These are phyloP conservation scores for Cryptoprocta ferox DNA, from an alignment of 2,797 vertebrate species.

Conservation along the genomic window DNA sequence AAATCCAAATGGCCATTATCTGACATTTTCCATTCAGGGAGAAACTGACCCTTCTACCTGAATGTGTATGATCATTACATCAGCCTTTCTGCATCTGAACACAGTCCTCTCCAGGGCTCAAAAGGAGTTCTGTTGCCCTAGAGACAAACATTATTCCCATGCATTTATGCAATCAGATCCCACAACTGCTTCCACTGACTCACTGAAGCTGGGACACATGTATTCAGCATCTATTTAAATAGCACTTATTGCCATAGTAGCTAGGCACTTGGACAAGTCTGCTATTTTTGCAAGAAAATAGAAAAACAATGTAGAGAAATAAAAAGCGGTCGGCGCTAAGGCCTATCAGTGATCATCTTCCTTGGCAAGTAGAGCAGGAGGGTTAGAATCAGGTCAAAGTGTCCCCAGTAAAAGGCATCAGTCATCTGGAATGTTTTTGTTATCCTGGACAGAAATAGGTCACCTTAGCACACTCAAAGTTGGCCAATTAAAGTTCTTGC, in stretches of 20 bases:
- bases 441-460: constrained; percentile 74
- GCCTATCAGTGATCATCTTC: constrained; percentile 22
- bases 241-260: constrained; percentile 64
- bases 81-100: background rate
- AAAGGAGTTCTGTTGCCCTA: background rate
- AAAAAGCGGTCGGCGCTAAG: constrained; percentile 19
- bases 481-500: constrained; percentile 59
- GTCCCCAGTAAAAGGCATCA: constrained; percentile 41
- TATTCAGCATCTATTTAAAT: constrained; percentile 69
- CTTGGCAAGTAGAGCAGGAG: constrained; percentile 54
- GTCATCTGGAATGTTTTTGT: constrained; percentile 70
- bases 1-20: constrained; percentile 6
- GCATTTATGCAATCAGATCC: constrained; percentile 55
- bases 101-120: background rate
- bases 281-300: constrained; percentile 72
- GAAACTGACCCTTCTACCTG: background rate
- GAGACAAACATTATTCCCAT: constrained; percentile 38
- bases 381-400: constrained; percentile 77
- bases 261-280: constrained; percentile 64
- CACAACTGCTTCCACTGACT: constrained; percentile 51
- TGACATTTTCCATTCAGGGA: background rate
- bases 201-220: constrained; percentile 47
- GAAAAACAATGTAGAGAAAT: constrained; percentile 50
- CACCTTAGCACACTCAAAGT: constrained; percentile 43
- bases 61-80: background rate